Conservation (phyloP, 2,113 vertebrate species). For the Varanus komodoensis region DNA sequence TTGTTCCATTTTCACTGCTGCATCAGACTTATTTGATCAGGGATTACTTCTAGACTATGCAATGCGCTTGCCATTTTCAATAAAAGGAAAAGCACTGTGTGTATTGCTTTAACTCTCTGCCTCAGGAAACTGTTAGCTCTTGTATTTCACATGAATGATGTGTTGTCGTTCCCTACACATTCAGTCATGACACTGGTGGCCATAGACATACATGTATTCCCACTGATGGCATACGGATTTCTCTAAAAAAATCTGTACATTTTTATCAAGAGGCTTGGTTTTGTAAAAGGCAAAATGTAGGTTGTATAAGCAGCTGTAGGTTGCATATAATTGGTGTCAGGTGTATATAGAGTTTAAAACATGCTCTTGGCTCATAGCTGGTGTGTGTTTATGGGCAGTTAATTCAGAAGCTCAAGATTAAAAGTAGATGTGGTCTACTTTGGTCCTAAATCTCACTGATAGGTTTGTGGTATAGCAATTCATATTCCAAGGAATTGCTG, state of each 20-base stretch:
- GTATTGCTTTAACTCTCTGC: neutral
- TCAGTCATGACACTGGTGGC: neutral
- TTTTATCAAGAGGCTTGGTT: neutral
- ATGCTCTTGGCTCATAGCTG: neutral
- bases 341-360: neutral
- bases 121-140: neutral
- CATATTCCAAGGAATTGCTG: too few relatives aligned
- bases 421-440: neutral
- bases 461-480: neutral
- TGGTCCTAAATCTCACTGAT: neutral
- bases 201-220: neutral
- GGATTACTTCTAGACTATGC: neutral
- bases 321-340: neutral
- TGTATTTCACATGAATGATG: neutral
- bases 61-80: neutral
- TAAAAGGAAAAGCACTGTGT: neutral
- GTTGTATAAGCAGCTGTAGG: neutral
- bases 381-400: neutral
- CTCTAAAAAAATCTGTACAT: neutral
- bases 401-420: neutral
- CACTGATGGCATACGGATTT: neutral
- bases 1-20: neutral
- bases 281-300: neutral
- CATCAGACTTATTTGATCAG: neutral
- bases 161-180: too few relatives aligned